Evolutionary conservation across 2,888 invertebrate species (phyloP).

Genomic region (Erebia aethiops): DNA sequence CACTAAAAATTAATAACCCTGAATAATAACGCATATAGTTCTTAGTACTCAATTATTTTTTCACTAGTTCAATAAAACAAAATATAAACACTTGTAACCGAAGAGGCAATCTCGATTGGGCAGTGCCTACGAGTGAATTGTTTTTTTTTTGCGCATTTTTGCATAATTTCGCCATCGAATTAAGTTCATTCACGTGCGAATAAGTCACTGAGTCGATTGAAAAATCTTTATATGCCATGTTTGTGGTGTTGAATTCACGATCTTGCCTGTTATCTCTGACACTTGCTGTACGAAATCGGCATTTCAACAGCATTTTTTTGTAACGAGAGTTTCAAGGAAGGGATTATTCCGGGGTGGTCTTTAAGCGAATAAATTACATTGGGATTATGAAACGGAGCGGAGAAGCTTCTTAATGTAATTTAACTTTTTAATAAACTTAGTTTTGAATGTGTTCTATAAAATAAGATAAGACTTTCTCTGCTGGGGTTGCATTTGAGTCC

Average conservation of each 20-base stretch:
- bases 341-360: constrained; percentile 19
- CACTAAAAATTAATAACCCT: too few species aligned
- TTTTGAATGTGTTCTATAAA: constrained; percentile 1
- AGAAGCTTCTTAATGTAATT: constrained; percentile 1
- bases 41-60: too few species aligned
- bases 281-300: constrained; percentile 1
- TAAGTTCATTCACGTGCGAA: constrained; percentile 37
- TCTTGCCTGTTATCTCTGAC: constrained; percentile 19
- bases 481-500: background rate
- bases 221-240: constrained; percentile 36
- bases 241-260: constrained; percentile 35
- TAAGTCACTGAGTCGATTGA: constrained; percentile 42
- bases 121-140: constrained; percentile 21
- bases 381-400: background rate
- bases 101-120: constrained; percentile 14
- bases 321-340: constrained; percentile 19
- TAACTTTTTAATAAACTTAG: constrained; percentile 3
- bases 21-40: too few species aligned
- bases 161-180: constrained; percentile 42
- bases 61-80: background rate
- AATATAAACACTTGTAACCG: constrained; percentile 6
- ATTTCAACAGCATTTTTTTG: constrained; percentile 13
- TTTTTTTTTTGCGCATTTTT: constrained; percentile 26
- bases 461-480: background rate
- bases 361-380: constrained; percentile 14